Evolutionary conservation across 2,113 vertebrate genomes (phyloP).

Genomic region (Puma concolor): DNA sequence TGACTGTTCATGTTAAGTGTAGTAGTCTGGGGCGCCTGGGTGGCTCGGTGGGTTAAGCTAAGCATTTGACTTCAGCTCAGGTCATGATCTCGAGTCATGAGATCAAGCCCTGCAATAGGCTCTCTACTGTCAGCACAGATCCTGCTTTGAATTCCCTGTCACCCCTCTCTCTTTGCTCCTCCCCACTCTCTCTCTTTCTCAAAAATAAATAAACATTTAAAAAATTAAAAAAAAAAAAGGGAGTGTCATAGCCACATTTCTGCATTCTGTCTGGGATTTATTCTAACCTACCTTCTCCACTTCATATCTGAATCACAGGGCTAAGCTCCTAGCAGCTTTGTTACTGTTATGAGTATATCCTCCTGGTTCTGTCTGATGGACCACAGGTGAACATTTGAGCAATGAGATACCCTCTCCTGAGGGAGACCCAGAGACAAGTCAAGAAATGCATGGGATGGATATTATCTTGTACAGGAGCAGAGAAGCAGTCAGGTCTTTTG

Average conservation of each 20-base stretch:
- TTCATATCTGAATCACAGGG: neutral
- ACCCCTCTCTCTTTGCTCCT: too few relatives aligned
- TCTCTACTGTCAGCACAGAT: too few relatives aligned
- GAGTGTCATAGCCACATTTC: neutral
- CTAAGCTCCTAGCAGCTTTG: neutral
- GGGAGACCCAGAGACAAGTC: neutral
- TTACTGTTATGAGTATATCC: neutral
- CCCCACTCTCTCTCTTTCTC: too few relatives aligned
- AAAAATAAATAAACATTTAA: too few relatives aligned
- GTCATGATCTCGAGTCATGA: too few relatives aligned
- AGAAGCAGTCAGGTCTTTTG: neutral
- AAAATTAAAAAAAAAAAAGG: neutral
- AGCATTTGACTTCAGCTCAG: too few relatives aligned
- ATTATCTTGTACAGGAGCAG: neutral
- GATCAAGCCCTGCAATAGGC: too few relatives aligned
- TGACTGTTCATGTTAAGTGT: neutral
- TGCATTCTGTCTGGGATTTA: neutral
- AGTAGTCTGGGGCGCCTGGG: neutral
- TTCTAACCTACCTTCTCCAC: neutral
- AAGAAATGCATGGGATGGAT: neutral
- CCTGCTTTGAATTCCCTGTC: too few relatives aligned
- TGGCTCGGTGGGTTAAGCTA: too few relatives aligned
- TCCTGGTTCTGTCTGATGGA: neutral
- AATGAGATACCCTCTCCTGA: neutral
- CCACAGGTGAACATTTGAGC: neutral